Conservation (phyloP, 2,797 vertebrate species). For the Micropoecilia bifurca region DNA sequence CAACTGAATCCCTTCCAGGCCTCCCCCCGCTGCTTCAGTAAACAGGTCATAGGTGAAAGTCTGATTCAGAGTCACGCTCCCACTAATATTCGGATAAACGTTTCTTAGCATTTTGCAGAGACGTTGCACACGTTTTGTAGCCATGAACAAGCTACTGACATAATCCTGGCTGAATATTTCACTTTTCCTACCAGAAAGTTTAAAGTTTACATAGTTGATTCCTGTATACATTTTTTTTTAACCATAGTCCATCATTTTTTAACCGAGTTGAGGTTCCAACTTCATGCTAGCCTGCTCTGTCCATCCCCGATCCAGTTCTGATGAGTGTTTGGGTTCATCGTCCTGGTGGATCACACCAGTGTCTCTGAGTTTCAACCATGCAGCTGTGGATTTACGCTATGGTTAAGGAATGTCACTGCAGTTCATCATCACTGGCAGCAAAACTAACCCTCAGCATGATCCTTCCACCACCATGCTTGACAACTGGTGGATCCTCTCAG, state of each 20-base stretch:
- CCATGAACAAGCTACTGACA: not conserved
- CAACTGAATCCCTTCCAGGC: slow-evolving; percentile 66
- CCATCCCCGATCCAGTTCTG: not conserved
- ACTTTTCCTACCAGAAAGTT: not conserved
- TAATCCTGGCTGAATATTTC: not conserved
- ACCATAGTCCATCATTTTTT: not conserved
- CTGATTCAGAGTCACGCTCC: not conserved
- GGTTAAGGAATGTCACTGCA: not conserved
- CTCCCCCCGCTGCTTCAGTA: slow-evolving; percentile 19
- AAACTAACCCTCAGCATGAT: not conserved
- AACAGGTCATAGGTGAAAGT: slow-evolving; percentile 30
- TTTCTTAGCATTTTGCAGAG: not conserved
- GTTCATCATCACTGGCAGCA: not conserved
- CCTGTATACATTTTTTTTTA: not conserved
- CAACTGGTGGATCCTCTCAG: not conserved
- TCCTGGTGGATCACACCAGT: not conserved
- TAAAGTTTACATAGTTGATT: not conserved
- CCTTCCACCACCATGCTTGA: not conserved
- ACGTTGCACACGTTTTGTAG: not conserved
- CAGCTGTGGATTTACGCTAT: not conserved
- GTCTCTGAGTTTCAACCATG: not conserved
- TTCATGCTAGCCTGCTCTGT: not conserved
- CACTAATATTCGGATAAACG: not conserved
- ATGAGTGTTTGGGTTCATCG: not conserved
- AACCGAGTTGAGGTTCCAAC: not conserved